These are phyloP conservation scores for Diachrysia chrysitis DNA, from an alignment of 2,888 invertebrate species.

Conservation along the genomic window DNA sequence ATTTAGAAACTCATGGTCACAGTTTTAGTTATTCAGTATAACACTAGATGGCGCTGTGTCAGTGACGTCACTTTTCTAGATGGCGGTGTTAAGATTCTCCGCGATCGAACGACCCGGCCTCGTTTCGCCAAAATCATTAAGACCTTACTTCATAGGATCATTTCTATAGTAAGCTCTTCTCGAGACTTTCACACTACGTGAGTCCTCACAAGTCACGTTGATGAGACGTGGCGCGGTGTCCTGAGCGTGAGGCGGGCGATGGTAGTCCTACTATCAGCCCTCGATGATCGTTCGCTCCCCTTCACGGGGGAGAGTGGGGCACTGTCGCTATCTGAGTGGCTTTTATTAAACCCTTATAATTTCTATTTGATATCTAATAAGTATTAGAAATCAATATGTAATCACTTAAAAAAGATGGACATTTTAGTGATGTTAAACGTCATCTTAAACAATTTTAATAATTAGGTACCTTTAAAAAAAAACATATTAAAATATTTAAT, in stretches of 20 bases:
- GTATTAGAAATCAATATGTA: no score
- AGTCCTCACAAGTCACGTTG: slow-evolving; percentile 56
- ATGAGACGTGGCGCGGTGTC: slow-evolving; percentile 62
- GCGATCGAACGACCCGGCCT: slow-evolving; percentile 22
- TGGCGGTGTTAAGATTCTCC: slow-evolving; percentile 45
- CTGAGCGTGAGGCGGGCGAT: slow-evolving; percentile 62
- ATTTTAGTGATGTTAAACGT: no score
- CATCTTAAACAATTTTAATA: no score
- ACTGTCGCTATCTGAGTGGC: slow-evolving; percentile 50
- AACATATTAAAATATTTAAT: no score
- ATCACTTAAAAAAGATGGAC: no score
- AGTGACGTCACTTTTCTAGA: slow-evolving; percentile 34
- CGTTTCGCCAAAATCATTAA: slow-evolving; percentile 1
- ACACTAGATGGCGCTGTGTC: slow-evolving; percentile 33
- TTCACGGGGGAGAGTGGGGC: slow-evolving; percentile 46
- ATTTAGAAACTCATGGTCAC: neutral
- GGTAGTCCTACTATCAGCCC: slow-evolving; percentile 45
- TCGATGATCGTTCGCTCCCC: slow-evolving; percentile 62
- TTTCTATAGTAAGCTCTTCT: slow-evolving; percentile 56
- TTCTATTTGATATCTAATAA: no score
- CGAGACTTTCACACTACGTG: slow-evolving; percentile 57
- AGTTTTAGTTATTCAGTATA: neutral
- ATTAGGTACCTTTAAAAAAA: no score
- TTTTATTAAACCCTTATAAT: slow-evolving; percentile 7
- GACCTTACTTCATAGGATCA: slow-evolving; percentile 56